Base-by-base conservation (phyloP, 1,140 invertebrate genomes). In the Nebria ingens region DNA sequence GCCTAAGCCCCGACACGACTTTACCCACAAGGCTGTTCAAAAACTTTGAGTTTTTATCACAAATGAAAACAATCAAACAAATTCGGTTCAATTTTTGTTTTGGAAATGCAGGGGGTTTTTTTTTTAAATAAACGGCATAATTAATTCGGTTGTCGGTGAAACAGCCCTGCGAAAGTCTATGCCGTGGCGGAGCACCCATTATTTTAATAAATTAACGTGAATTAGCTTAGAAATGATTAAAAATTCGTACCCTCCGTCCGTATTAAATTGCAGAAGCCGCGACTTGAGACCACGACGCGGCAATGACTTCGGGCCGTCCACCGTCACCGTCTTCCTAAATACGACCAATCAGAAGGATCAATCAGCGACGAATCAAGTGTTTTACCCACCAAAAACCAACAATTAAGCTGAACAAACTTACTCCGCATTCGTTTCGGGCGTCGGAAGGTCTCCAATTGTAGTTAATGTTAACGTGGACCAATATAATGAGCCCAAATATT, bases 391-490 rank as follows among this genome's bases (percentile, higher is more conserved):
- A 55, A 40, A 50, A 20, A 23, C 19, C 11, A 23, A 23, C 40
- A 73, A 65, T 71, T 15, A n/a, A 15, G 19, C 17, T 72, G 71
- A 9, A 34, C 52, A 52, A 63, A 93, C 93, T 96, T 79, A 97
- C 93, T 97, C 89, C 68, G 86, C 87, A 74, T 95, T 94, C 56
- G 90, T 93, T 66, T 94, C 91, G 0, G 94, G 93, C 2, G 91
- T 93, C 2, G 93, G 93, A 42, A 97, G 79, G 67, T 97, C 93
- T 2, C 91, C 91, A 57, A 97, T 97, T 11, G 94, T 97, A 6
- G 94, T 97, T n/a, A 97, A 77, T 0, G 93, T 97, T 20, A 97
- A 74, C 1, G 93, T 97, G 2, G 93, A 95, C 93, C 94, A 97
- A 70, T 96, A 97, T 2, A 97, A 76, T 1, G 92, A 97, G 34